These are phyloP conservation scores for Agapornis canus DNA, from an alignment of 2,797 vertebrate species.

Conservation along the genomic window DNA sequence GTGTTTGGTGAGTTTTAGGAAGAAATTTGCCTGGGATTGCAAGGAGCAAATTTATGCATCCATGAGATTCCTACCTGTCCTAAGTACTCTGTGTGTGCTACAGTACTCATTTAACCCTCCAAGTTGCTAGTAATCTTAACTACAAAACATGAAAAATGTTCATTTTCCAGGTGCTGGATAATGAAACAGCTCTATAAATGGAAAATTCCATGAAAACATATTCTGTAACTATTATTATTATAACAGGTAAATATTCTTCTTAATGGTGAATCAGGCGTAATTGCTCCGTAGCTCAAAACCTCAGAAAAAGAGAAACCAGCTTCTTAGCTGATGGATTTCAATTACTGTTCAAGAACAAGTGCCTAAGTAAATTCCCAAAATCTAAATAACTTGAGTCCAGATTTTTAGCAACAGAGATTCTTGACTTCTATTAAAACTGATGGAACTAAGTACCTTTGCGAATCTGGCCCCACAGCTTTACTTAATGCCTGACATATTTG, in stretches of 20 bases:
- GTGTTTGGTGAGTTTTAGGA: not conserved
- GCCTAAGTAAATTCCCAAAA: not conserved
- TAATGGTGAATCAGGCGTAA: not conserved
- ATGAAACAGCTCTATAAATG: not conserved
- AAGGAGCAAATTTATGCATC: not conserved
- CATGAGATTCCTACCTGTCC: not conserved
- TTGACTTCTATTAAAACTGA: not conserved
- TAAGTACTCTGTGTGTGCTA: not conserved
- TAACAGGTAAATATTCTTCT: not conserved
- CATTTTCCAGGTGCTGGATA: not conserved
- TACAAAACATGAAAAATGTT: not conserved
- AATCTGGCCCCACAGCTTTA: not conserved
- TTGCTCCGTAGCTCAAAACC: not conserved
- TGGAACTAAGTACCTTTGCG: not conserved
- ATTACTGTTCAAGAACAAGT: not conserved
- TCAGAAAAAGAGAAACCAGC: not conserved
- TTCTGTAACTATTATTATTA: not conserved
- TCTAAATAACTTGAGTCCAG: not conserved
- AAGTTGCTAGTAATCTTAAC: not conserved
- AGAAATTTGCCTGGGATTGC: not conserved
- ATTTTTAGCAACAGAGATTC: not conserved
- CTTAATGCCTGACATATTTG: not conserved
- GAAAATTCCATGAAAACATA: not conserved
- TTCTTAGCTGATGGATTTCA: not conserved
- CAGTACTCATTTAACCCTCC: not conserved